Evolutionary conservation across 2,888 invertebrate species (phyloP).

Genomic region (Parnassius mnemosyne): DNA sequence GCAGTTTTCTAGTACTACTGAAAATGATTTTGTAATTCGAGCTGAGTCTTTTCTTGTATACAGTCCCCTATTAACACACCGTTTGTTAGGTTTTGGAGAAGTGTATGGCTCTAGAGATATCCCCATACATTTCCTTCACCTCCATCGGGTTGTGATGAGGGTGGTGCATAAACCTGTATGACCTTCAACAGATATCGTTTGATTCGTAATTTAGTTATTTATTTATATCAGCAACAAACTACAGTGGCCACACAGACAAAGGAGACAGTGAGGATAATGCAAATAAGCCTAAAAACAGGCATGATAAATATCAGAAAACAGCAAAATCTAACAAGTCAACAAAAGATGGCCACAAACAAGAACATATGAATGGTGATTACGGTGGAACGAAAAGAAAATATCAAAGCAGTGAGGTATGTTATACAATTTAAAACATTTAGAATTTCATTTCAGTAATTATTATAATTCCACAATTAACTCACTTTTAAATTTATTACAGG

Average conservation of each 20-base stretch:
- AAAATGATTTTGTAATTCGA: too few species aligned
- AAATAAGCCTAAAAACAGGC: slow-evolving; percentile 44
- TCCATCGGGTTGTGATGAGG: too few species aligned
- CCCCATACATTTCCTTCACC: too few species aligned
- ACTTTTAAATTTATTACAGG: slow-evolving; percentile 41
- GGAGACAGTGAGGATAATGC: slow-evolving; percentile 61
- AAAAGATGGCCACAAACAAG: slow-evolving; percentile 38
- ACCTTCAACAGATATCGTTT: too few species aligned
- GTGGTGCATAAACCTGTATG: too few species aligned
- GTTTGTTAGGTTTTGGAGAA: too few species aligned
- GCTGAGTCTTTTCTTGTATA: too few species aligned
- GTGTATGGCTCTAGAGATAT: too few species aligned
- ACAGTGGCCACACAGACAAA: slow-evolving; percentile 62
- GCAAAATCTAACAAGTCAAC: slow-evolving; percentile 29
- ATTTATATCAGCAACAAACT: slow-evolving; percentile 49
- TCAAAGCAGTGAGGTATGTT: slow-evolving; percentile 67
- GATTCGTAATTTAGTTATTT: slow-evolving; percentile 29
- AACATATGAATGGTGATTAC: slow-evolving; percentile 57
- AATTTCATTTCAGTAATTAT: too few species aligned
- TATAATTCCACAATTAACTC: too few species aligned
- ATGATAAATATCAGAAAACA: slow-evolving; percentile 42
- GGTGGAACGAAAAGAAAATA: slow-evolving; percentile 60
- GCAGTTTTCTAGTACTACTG: too few species aligned
- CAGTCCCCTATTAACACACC: too few species aligned
- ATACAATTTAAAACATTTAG: not conserved